phyloP scores from a whole-genome alignment of 2,113 vertebrate genomes.

The Callaeas wilsoni region DNA sequence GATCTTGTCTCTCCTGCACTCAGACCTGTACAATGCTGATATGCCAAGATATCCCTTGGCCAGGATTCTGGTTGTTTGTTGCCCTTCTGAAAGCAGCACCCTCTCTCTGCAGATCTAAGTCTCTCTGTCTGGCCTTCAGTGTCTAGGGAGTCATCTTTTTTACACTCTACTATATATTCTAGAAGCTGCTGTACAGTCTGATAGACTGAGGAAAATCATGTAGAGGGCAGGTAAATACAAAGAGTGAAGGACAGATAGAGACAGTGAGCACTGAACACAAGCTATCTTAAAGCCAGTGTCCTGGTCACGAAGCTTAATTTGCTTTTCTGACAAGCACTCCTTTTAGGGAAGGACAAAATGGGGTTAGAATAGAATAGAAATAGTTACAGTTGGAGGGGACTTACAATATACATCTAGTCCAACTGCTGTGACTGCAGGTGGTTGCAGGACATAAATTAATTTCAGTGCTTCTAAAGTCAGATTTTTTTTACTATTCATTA shows the following conservation, averaged over 20 bases:
- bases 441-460: neutral
- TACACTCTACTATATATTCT: neutral
- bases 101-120: neutral
- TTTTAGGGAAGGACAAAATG: neutral
- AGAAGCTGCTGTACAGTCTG: neutral
- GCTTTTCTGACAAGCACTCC: neutral
- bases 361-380: neutral
- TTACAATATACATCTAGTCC: neutral
- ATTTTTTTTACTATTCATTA: neutral
- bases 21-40: fast-evolving
- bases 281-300: neutral
- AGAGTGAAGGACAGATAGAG: neutral
- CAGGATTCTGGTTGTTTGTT: neutral
- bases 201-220: neutral
- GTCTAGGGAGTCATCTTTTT: neutral
- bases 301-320: neutral
- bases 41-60: neutral
- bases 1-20: neutral
- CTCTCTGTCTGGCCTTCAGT: neutral
- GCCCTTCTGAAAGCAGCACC: neutral
- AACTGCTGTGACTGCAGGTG: neutral
- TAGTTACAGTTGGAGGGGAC: neutral
- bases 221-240: neutral
- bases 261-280: fast-evolving
- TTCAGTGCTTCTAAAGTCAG: neutral